Percentiles rank a stretch among this genome's conserved stretches.
These are phyloP conservation scores for Cetonia aurata DNA, from an alignment of 2,888 invertebrate genomes.

Conservation along the genomic window DNA sequence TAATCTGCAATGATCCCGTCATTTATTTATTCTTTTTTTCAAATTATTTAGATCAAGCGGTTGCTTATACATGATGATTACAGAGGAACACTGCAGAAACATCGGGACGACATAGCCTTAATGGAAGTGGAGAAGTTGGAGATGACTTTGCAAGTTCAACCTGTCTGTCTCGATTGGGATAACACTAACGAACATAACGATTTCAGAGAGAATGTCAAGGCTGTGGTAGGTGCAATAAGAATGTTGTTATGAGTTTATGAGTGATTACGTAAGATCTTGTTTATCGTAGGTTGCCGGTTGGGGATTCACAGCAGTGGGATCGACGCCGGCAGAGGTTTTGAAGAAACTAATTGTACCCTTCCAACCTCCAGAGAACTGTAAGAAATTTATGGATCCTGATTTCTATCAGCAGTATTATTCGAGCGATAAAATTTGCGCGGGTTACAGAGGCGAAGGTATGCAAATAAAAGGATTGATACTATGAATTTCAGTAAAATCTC, in stretches of 20 bases:
- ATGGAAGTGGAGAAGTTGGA: constrained; percentile 56
- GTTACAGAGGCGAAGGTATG: constrained; percentile 48
- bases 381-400: constrained; percentile 44
- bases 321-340: constrained; percentile 53
- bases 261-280: no score
- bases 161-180: constrained; percentile 61
- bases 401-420: constrained; percentile 44
- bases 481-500: not conserved
- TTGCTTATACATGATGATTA: constrained; percentile 53
- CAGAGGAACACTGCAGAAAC: constrained; percentile 54
- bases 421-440: constrained; percentile 52
- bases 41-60: constrained; percentile 50
- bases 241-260: no score
- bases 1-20: not conserved
- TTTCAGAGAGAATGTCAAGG: constrained; percentile 44
- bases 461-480: not conserved
- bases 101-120: constrained; percentile 60
- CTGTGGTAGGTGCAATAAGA: constrained; percentile 52
- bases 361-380: constrained; percentile 42
- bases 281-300: constrained; percentile 57
- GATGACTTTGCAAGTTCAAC: constrained; percentile 55
- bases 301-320: constrained; percentile 56
- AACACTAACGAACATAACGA: constrained; percentile 42
- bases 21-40: not conserved
- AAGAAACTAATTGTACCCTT: constrained; percentile 50